A percentile compares a stretch with the other conserved stretches of the same genome.
Evolutionary conservation across 2,797 vertebrate genomes (phyloP).

Genomic region (Sardinella longiceps): DNA sequence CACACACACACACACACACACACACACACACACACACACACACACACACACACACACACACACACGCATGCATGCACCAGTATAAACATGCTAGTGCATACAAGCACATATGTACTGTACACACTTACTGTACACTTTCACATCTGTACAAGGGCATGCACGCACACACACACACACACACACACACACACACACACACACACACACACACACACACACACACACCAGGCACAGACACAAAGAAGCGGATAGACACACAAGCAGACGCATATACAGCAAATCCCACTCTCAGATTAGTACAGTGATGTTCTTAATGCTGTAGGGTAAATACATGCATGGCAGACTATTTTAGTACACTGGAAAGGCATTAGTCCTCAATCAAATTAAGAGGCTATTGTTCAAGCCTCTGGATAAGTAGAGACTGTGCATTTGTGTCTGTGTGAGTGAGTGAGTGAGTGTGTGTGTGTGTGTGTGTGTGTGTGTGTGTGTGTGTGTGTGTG

Average conservation of each 20-base stretch:
- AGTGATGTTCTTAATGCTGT: conserved; percentile 33
- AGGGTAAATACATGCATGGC: conserved; percentile 4
- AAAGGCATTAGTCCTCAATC: conserved; percentile 22
- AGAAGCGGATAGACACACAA: background rate
- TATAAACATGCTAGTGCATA: no score
- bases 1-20: background rate
- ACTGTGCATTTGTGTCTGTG: no score
- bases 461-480: no score
- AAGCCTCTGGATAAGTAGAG: background rate
- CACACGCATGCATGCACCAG: no score
- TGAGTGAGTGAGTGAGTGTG: no score
- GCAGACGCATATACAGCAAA: background rate
- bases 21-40: background rate
- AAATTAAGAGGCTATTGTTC: conserved; percentile 18
- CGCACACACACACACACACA: background rate
- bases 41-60: background rate
- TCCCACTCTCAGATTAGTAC: conserved; percentile 16
- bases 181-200: background rate
- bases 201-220: background rate
- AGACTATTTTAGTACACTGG: conserved; percentile 14
- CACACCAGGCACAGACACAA: background rate
- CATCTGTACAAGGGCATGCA: background rate
- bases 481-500: no score
- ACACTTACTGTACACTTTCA: background rate
- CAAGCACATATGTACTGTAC: no score